Evolutionary conservation across 2,888 invertebrate genomes (phyloP).

Genomic region (Orthosia incerta): DNA sequence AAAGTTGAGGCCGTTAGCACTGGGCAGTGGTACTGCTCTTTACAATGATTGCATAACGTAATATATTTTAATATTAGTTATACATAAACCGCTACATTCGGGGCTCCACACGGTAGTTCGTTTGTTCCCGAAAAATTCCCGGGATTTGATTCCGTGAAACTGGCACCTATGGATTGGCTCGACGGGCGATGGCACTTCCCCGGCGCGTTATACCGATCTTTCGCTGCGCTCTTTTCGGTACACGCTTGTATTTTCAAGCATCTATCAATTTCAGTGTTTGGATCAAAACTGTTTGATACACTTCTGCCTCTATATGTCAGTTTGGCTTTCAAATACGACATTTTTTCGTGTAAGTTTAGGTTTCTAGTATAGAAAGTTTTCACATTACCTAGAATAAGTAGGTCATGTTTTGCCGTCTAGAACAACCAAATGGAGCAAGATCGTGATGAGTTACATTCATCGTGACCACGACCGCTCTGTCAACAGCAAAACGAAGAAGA

Average conservation of each 20-base stretch:
- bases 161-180: slow-evolving; percentile 59
- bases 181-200: slow-evolving; percentile 46
- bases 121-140: slow-evolving; percentile 60
- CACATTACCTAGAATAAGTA: too few species aligned
- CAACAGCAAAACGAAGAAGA: too few species aligned
- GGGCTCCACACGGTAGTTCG: slow-evolving; percentile 41
- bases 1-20: too few species aligned
- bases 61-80: too few species aligned
- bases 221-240: slow-evolving; percentile 24
- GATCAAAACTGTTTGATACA: slow-evolving; percentile 3
- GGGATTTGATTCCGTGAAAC: slow-evolving; percentile 62
- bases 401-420: too few species aligned
- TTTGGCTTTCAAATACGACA: background rate
- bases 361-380: background rate
- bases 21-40: too few species aligned
- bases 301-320: background rate
- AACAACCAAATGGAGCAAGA: too few species aligned
- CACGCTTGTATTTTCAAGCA: slow-evolving; percentile 41
- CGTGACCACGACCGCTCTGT: too few species aligned
- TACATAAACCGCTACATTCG: background rate
- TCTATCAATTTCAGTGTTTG: slow-evolving; percentile 18
- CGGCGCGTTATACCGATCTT: slow-evolving; percentile 44
- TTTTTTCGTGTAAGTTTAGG: background rate
- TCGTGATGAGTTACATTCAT: too few species aligned
- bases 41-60: too few species aligned